phyloP scores from a whole-genome alignment of 2,888 invertebrate species.

The Cantharis rustica region DNA sequence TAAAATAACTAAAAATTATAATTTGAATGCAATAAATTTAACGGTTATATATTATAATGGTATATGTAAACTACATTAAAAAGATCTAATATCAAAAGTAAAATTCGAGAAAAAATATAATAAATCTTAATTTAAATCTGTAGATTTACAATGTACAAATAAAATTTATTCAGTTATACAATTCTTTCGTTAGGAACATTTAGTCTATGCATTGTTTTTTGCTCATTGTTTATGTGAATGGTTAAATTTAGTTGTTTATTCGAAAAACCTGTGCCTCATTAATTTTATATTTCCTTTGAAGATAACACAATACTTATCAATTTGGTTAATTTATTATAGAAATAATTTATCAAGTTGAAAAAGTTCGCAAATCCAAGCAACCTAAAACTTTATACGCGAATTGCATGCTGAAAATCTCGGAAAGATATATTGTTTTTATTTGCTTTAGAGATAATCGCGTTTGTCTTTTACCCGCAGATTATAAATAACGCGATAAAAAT shows the following conservation, averaged over 20 bases:
- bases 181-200: conserved; percentile 5
- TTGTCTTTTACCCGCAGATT: neutral
- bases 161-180: neutral
- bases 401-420: neutral
- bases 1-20: neutral
- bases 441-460: neutral
- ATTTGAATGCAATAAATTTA: neutral
- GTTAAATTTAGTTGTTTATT: conserved; percentile 23
- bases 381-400: neutral
- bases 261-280: conserved; percentile 7
- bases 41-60: neutral
- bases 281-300: conserved; percentile 19
- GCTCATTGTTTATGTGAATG: conserved; percentile 5
- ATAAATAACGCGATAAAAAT: neutral
- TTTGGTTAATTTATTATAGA: conserved; percentile 7
- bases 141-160: neutral
- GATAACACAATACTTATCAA: conserved; percentile 19
- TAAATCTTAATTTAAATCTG: neutral
- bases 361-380: neutral
- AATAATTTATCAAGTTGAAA: neutral
- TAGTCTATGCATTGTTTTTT: conserved; percentile 10
- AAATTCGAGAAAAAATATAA: neutral
- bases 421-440: neutral
- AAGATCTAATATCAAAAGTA: neutral
- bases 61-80: neutral